Evolutionary conservation across 2,888 invertebrate genomes (phyloP).

Genomic region (Galerucella calmariensis): DNA sequence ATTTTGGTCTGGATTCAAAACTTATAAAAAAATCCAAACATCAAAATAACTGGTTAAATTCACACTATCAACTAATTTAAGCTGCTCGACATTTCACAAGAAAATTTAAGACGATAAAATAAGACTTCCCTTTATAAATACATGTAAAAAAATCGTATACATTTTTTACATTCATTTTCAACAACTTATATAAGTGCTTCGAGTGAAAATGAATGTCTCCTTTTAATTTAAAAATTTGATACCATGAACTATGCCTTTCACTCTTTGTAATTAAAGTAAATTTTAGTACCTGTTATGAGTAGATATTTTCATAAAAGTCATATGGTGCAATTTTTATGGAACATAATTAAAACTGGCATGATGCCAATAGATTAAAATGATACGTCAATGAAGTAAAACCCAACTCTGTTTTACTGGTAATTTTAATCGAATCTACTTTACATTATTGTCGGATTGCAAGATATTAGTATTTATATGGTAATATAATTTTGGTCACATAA

Average conservation of each 20-base stretch:
- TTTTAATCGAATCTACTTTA: background rate
- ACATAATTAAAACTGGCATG: background rate
- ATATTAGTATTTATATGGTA: background rate
- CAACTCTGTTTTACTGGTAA: background rate
- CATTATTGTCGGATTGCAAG: background rate
- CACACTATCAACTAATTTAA: background rate
- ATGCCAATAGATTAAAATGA: background rate
- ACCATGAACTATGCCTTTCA: background rate
- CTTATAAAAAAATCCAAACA: slow-evolving; percentile 6
- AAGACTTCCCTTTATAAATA: background rate
- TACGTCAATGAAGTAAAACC: background rate
- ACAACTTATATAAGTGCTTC: background rate
- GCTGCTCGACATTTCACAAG: background rate
- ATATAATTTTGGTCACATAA: background rate
- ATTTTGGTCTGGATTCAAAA: slow-evolving; percentile 16
- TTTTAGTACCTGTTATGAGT: background rate
- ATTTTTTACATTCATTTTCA: background rate
- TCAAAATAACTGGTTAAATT: background rate
- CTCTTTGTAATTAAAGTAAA: background rate
- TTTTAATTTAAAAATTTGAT: background rate
- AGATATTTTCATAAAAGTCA: background rate
- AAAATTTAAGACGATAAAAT: background rate
- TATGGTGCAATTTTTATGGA: background rate
- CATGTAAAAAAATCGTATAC: background rate
- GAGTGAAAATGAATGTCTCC: background rate